phyloP scores from a whole-genome alignment of 2,888 invertebrate species.

The Hypercompe scribonia region DNA sequence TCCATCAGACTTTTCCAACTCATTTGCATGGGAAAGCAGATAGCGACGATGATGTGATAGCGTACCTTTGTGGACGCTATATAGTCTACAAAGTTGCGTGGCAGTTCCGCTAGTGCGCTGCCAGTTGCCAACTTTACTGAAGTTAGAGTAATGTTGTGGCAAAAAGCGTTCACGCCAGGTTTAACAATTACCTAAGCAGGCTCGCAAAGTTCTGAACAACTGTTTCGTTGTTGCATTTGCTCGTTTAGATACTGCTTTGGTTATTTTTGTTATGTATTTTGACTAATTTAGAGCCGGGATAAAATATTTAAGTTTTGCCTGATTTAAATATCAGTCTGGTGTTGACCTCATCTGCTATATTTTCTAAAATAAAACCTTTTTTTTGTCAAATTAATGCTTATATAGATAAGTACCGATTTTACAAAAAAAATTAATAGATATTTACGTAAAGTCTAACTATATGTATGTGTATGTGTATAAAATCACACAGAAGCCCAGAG shows the following conservation, averaged over 20 bases:
- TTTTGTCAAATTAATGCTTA: neutral
- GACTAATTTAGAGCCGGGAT: neutral
- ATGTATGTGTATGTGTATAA: neutral
- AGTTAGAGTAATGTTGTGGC: slow-evolving; percentile 83
- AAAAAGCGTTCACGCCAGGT: slow-evolving; percentile 84
- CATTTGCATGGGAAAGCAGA: slow-evolving; percentile 87
- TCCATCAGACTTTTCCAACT: slow-evolving; percentile 83
- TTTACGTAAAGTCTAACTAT: too few species aligned
- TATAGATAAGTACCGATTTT: too few species aligned
- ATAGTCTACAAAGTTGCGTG: slow-evolving; percentile 78
- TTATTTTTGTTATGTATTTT: slow-evolving; percentile 8
- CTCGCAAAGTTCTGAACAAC: slow-evolving; percentile 64
- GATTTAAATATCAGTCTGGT: neutral
- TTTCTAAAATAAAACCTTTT: neutral
- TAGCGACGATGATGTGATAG: slow-evolving; percentile 82
- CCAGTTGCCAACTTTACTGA: slow-evolving; percentile 78
- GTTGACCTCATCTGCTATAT: neutral
- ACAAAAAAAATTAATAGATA: too few species aligned
- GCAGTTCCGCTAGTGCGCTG: slow-evolving; percentile 69
- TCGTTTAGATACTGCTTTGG: slow-evolving; percentile 34
- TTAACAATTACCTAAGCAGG: slow-evolving; percentile 86
- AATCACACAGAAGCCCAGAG: neutral
- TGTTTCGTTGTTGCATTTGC: slow-evolving; percentile 69
- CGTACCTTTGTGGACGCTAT: slow-evolving; percentile 83
- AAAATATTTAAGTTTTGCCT: neutral